These are phyloP conservation scores for Porphyrio hochstetteri DNA, from an alignment of 2,113 vertebrate species.

Conservation along the genomic window DNA sequence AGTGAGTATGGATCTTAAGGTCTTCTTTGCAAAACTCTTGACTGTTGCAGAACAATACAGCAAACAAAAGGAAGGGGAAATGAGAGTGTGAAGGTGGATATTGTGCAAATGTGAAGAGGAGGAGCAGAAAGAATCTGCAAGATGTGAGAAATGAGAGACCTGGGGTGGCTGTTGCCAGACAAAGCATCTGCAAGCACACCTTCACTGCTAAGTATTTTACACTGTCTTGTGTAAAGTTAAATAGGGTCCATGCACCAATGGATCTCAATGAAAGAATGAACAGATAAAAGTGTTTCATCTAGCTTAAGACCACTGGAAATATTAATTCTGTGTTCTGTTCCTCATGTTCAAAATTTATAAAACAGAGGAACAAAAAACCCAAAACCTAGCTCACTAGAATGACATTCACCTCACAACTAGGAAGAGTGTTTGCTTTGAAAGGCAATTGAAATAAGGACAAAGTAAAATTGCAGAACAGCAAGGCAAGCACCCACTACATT, in stretches of 20 bases:
- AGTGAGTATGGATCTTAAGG: background rate
- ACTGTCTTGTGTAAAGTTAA: background rate
- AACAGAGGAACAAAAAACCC: background rate
- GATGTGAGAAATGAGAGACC: background rate
- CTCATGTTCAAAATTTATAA: background rate
- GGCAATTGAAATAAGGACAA: constrained; percentile 17
- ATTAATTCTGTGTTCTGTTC: background rate
- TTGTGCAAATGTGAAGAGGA: background rate
- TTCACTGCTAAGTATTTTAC: background rate
- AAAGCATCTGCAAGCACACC: background rate
- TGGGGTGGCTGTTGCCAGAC: background rate
- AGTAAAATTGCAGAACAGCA: constrained; percentile 52
- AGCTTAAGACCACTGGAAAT: background rate
- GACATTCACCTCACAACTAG: background rate
- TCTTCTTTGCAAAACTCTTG: background rate
- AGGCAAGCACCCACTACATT: constrained; percentile 42
- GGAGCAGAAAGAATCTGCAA: background rate
- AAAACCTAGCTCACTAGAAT: background rate
- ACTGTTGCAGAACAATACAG: background rate
- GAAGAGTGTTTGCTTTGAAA: background rate
- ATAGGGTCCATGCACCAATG: background rate
- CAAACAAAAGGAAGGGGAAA: background rate
- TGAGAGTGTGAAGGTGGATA: background rate
- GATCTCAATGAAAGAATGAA: background rate
- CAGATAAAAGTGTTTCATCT: background rate